Evolutionary conservation across 37 sponge, comb jelly and placozoan genomes (phyloP).

Genomic region (Beroe forskalii): DNA sequence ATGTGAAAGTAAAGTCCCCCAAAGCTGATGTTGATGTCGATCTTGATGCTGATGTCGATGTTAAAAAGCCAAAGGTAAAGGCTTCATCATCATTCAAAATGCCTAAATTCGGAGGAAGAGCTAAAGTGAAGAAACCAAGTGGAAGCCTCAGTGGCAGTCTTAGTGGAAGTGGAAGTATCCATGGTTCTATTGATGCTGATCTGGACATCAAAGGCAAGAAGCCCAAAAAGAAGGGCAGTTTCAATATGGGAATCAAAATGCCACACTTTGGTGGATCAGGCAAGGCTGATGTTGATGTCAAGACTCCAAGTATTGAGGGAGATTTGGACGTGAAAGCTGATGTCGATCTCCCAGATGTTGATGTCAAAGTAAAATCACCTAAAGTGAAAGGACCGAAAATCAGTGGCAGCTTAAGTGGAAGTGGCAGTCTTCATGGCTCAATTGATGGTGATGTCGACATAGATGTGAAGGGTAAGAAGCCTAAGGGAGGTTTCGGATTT

Average conservation of each 20-base stretch:
- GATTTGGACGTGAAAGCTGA: background rate
- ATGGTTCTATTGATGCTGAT: background rate
- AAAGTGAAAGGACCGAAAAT: background rate
- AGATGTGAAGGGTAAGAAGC: background rate
- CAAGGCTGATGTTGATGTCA: slow-evolving; percentile 8
- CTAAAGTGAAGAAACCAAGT: slow-evolving; percentile 19
- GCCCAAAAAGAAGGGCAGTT: background rate
- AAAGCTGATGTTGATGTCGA: slow-evolving; percentile 11
- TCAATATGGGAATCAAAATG: slow-evolving; percentile 13
- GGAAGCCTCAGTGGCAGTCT: slow-evolving; percentile 5
- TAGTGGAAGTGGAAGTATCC: background rate
- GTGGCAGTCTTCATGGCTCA: background rate
- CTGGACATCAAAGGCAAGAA: slow-evolving; percentile 6
- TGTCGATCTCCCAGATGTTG: slow-evolving; percentile 22
- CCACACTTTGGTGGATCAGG: background rate
- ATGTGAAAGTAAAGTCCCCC: background rate
- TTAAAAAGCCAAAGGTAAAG: background rate
- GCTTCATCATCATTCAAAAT: background rate
- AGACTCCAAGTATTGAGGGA: slow-evolving; percentile 15
- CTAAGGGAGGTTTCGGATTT: background rate
- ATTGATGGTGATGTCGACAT: slow-evolving; percentile 12
- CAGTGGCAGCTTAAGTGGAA: background rate
- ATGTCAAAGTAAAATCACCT: slow-evolving; percentile 8
- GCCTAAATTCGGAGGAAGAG: background rate
- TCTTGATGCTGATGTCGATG: slow-evolving; percentile 6